A percentile compares a stretch with the other conserved stretches of the same genome.
These are phyloP conservation scores for Cremastobaeus sp. DNA, from an alignment of 2,888 invertebrate genomes.

Conservation along the genomic window DNA sequence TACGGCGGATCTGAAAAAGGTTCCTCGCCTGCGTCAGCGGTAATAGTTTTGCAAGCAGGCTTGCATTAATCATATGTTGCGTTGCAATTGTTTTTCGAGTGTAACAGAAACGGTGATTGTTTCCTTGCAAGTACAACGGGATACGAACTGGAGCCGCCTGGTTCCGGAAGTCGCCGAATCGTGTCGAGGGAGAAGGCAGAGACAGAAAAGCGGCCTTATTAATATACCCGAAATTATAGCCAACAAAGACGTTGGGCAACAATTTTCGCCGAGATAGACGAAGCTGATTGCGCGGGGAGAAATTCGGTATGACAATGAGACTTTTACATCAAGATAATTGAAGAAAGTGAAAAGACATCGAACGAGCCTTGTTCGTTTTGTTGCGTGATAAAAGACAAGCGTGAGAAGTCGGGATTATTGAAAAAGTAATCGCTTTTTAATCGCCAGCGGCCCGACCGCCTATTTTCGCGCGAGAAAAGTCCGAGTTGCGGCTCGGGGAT, in stretches of 20 bases:
- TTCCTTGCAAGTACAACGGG: neutral
- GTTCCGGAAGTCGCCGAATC: neutral
- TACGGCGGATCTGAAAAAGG: constrained; percentile 13
- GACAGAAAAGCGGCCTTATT: no score
- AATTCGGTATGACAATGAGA: constrained; percentile 33
- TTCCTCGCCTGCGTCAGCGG: constrained; percentile 15
- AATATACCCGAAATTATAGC: no score
- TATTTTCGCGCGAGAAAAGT: no score
- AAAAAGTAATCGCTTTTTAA: constrained; percentile 2
- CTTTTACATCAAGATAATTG: constrained; percentile 33
- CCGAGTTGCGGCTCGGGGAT: no score
- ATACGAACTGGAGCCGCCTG: neutral
- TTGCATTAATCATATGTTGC: constrained; percentile 24
- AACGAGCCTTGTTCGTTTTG: constrained; percentile 7
- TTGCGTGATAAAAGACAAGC: constrained; percentile 11
- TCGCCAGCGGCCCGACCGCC: no score
- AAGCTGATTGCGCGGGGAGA: constrained; percentile 19
- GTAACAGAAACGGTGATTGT: constrained; percentile 11
- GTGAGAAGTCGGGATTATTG: constrained; percentile 23
- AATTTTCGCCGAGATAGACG: constrained; percentile 17
- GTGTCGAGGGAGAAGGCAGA: no score
- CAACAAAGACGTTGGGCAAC: constrained; percentile 7
- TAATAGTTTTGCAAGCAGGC: constrained; percentile 27
- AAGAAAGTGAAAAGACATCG: constrained; percentile 32
- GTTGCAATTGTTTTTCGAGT: constrained; percentile 25